Evolutionary conservation across 2,797 vertebrate species (phyloP), one percentile per base, ranked within the genome.

Genomic region (Chelidonichthys spinosus): DNA sequence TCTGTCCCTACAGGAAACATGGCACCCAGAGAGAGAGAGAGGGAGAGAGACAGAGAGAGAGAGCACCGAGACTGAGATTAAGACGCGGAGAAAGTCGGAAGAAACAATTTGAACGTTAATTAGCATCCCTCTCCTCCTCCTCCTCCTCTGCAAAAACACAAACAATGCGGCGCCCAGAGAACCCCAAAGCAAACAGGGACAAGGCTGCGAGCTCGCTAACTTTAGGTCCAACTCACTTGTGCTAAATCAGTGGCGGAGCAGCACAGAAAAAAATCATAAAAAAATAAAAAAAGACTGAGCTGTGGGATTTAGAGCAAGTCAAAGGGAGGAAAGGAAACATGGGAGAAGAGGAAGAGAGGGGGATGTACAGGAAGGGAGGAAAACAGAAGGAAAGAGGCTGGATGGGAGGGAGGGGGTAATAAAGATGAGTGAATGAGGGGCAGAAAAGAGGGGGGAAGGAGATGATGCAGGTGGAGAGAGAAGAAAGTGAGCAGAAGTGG

Each of bases 61-160:
- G 11, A 40, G 65, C 60, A 61, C 42, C 5, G 40, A 68, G 71
- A 65, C 58, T 0, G 36, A 85, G 74, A 83, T 86, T 80, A 82
- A 72, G 78, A 83, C 40, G 36, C 32, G 14, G 59, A 63, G 81
- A 59, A 68, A 66, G 81, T 62, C 47, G 32, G 35, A 14, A 54
- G 32, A 88, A 90, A 90, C 83, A 81, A 68, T 84, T 89, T 90
- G 61, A 61, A 53, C 74, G 59, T 83, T 90, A 91, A 91, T 92
- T 89, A 90, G 88, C 88, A 78, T 82, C 85, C 78, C 80, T 82
- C 78, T 80, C 74, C 79, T 80, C 90, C 85, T 69, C 74, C 69
- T 61, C 83, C 52, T 14, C 52, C 52, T 32, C 13, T 32, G 32
- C 52, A 33, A 42, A 40, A 63, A 80, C 66, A 59, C 83, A 86